Conservation (phyloP, 2,888 invertebrate genomes). For the Sericinus montela region DNA sequence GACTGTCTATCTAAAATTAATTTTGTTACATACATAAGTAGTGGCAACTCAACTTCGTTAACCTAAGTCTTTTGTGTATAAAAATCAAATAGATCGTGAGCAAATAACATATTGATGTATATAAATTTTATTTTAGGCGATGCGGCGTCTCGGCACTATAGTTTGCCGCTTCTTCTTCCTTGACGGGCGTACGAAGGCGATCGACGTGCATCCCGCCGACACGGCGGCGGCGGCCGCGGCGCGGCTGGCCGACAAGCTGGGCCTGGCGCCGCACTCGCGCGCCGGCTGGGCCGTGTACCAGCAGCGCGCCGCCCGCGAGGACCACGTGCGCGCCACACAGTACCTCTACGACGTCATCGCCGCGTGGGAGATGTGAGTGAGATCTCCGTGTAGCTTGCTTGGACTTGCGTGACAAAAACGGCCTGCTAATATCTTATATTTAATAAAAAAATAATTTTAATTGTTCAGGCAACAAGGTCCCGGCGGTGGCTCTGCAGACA, state of each 20-base stretch:
- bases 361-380: conserved; percentile 92
- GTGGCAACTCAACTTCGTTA: no score
- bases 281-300: conserved; percentile 98
- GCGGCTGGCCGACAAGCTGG: conserved; percentile 92
- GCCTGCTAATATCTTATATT: no score
- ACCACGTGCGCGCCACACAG: conserved; percentile 94
- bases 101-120: no score
- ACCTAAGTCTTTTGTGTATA: no score
- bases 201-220: conserved; percentile 96
- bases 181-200: conserved; percentile 96
- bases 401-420: no score
- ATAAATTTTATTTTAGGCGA: conserved; percentile 80
- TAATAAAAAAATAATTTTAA: no score
- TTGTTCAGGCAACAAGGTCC: conserved; percentile 78
- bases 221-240: conserved; percentile 94
- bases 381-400: no score
- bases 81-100: no score
- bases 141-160: conserved; percentile 93
- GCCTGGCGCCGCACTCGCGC: conserved; percentile 83
- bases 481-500: conserved; percentile 90
- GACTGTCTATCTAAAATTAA: no score
- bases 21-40: no score
- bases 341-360: conserved; percentile 96
- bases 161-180: conserved; percentile 97
- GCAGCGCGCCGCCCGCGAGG: conserved; percentile 91